phyloP scores from a whole-genome alignment of 2,888 invertebrate genomes.

The Spialia ferax region DNA sequence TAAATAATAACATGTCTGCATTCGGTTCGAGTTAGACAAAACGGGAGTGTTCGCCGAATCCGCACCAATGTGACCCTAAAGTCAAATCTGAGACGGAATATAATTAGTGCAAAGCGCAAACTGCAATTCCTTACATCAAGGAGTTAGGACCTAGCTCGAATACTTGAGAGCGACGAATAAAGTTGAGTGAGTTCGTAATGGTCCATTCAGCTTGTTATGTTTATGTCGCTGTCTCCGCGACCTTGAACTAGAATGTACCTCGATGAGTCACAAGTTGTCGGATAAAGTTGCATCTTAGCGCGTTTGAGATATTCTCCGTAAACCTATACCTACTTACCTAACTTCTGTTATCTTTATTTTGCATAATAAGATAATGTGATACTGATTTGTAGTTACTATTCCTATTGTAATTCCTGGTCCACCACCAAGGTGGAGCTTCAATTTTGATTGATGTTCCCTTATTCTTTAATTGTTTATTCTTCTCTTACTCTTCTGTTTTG shows the following conservation, averaged over 20 bases:
- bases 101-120: conserved; percentile 44
- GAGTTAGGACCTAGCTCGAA: background rate
- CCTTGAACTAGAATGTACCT: conserved; percentile 4
- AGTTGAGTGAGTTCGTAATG: background rate
- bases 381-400: background rate
- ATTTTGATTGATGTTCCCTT: too few species aligned
- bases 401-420: too few species aligned
- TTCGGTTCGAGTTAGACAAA: conserved; percentile 55
- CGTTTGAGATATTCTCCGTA: background rate
- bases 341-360: background rate
- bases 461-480: too few species aligned
- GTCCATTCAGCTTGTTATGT: background rate
- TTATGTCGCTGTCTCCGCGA: background rate
- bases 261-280: conserved; percentile 3
- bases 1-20: conserved; percentile 69
- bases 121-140: conserved; percentile 33
- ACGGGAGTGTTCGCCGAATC: conserved; percentile 70
- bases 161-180: background rate
- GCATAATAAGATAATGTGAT: background rate
- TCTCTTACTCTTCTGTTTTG: too few species aligned
- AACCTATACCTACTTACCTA: too few species aligned
- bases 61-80: conserved; percentile 69
- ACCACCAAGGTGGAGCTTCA: too few species aligned
- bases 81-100: conserved; percentile 50
- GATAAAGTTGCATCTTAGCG: background rate